Evolutionary conservation across 2,113 vertebrate genomes (phyloP).

Genomic region (Pycnonotus jocosus): DNA sequence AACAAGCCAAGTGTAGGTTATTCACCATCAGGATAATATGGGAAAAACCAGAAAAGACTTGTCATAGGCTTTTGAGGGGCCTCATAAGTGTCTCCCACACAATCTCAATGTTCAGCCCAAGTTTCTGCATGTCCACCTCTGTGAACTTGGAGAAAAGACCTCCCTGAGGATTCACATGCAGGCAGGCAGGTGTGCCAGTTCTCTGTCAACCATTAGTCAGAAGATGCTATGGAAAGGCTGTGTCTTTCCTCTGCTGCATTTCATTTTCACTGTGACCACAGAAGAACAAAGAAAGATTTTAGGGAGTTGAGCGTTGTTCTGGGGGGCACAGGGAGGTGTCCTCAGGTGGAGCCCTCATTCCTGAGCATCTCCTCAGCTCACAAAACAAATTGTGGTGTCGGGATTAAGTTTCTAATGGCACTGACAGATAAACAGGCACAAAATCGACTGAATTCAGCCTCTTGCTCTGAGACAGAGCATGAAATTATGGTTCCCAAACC

Average conservation of each 20-base stretch:
- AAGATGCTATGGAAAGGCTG: background rate
- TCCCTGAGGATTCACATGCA: background rate
- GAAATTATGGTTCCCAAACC: background rate
- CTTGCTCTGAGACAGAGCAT: background rate
- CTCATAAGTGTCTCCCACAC: background rate
- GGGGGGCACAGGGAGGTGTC: background rate
- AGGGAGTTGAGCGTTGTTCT: background rate
- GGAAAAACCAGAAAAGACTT: background rate
- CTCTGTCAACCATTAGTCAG: background rate
- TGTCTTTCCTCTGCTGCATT: background rate
- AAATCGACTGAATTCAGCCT: background rate
- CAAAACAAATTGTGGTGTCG: background rate
- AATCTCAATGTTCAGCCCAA: background rate
- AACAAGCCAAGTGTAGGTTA: background rate
- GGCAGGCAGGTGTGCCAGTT: background rate
- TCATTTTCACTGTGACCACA: fast-evolving
- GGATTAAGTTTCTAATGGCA: background rate
- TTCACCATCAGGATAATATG: background rate
- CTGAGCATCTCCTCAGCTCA: background rate
- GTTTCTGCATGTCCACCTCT: background rate
- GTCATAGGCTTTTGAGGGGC: background rate
- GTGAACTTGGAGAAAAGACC: background rate
- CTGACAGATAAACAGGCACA: background rate
- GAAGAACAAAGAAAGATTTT: background rate
- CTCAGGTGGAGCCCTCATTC: background rate